A percentile compares a stretch with the other conserved stretches of the same genome.
Evolutionary conservation across 2,797 vertebrate genomes (phyloP).

Genomic region (Menidia menidia): DNA sequence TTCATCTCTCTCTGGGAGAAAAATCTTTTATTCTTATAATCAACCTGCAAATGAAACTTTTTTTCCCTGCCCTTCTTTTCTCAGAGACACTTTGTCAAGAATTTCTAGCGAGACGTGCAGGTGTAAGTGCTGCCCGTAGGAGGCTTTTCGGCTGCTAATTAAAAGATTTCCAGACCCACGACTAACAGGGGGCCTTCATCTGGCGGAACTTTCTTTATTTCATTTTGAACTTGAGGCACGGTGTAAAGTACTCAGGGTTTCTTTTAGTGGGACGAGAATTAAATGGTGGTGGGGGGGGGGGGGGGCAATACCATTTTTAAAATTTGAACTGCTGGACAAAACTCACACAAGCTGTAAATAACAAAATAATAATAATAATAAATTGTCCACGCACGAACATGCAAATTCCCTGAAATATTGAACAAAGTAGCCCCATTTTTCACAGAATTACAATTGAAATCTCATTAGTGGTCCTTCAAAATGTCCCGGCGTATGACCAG

Average conservation of each 20-base stretch:
- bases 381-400: not conserved
- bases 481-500: too few relatives aligned
- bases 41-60: conserved; percentile 54
- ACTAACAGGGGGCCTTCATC: conserved; percentile 42
- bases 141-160: conserved; percentile 54
- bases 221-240: conserved; percentile 36
- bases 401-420: not conserved
- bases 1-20: conserved; percentile 29
- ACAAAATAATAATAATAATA: not conserved
- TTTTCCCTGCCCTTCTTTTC: conserved; percentile 28
- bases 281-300: too few relatives aligned
- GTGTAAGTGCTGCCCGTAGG: conserved; percentile 44
- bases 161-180: conserved; percentile 39
- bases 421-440: not conserved
- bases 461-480: too few relatives aligned
- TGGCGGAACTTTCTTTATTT: conserved; percentile 35
- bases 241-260: conserved; percentile 12
- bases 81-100: conserved; percentile 48
- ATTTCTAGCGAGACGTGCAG: conserved; percentile 61
- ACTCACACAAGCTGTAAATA: not conserved
- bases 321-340: too few relatives aligned
- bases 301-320: too few relatives aligned
- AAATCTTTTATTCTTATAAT: conserved; percentile 50
- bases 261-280: conserved; percentile 23
- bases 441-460: not conserved